Percentiles rank a stretch among this genome's conserved stretches.
Evolutionary conservation across 2,888 invertebrate species (phyloP).

Genomic region (Ametastegia equiseti): DNA sequence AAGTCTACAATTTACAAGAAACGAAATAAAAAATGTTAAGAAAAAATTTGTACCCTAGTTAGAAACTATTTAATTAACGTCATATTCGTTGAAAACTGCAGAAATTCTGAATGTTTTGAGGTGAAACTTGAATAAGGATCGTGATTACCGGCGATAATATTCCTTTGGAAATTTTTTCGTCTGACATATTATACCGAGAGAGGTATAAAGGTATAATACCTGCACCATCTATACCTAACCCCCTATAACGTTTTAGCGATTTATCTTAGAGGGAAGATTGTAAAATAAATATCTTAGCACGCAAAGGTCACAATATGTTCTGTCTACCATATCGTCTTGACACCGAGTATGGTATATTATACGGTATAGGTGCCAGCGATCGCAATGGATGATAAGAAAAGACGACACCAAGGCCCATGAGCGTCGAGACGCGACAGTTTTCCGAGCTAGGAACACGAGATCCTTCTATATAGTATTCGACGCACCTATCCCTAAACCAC

Average conservation of each 20-base stretch:
- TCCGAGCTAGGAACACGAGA: not conserved
- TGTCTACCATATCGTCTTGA: not conserved
- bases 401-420: not conserved
- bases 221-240: not conserved
- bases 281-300: not conserved
- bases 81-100: not conserved
- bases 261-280: not conserved
- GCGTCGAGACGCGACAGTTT: not conserved
- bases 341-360: not conserved
- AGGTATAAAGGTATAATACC: not conserved
- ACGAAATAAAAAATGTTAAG: not conserved
- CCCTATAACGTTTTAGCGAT: not conserved
- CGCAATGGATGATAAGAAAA: not conserved
- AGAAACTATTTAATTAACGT: not conserved
- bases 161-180: not conserved
- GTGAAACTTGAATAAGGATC: not conserved
- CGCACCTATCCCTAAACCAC: conserved; percentile 13
- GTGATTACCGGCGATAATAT: not conserved
- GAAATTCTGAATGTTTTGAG: not conserved
- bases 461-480: not conserved
- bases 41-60: not conserved
- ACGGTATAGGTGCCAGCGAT: not conserved
- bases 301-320: conserved; percentile 17
- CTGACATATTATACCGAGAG: not conserved
- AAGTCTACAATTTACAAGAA: too few species aligned